Conservation (phyloP, 2,113 vertebrate genomes). For the Spheniscus mendiculus region DNA sequence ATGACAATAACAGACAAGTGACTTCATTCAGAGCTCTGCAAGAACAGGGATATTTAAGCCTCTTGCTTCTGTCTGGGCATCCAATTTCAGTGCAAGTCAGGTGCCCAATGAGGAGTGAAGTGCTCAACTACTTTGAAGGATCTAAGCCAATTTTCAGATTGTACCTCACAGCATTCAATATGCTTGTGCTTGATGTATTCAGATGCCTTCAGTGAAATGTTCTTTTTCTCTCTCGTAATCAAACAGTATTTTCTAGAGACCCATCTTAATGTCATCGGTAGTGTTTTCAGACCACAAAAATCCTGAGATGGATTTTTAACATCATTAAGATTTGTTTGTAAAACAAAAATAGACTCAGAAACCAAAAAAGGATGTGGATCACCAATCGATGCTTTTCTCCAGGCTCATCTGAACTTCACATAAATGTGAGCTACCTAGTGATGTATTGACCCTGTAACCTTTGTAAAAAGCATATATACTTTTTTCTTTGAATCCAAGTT, state of each 20-base stretch:
- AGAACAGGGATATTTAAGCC: neutral
- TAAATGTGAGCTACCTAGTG: neutral
- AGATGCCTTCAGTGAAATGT: neutral
- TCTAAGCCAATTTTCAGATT: neutral
- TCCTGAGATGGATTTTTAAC: neutral
- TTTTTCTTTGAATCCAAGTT: neutral
- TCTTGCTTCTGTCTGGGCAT: neutral
- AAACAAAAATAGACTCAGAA: conserved; percentile 20
- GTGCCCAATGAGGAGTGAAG: neutral
- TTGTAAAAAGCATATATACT: neutral
- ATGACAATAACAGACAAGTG: neutral
- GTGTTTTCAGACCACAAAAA: neutral
- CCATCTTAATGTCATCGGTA: neutral
- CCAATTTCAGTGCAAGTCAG: neutral
- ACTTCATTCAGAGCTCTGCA: neutral
- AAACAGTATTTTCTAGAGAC: neutral
- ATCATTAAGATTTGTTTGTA: neutral
- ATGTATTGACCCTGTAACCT: neutral
- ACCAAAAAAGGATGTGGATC: neutral
- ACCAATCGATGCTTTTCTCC: neutral
- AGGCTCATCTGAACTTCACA: neutral
- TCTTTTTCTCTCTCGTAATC: neutral
- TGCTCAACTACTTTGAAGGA: neutral
- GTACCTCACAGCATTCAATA: neutral
- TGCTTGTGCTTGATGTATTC: neutral